A percentile compares a stretch with the other conserved stretches of the same genome.
These are phyloP conservation scores for Florisuga fusca DNA, from an alignment of 2,797 vertebrate genomes.

Conservation along the genomic window DNA sequence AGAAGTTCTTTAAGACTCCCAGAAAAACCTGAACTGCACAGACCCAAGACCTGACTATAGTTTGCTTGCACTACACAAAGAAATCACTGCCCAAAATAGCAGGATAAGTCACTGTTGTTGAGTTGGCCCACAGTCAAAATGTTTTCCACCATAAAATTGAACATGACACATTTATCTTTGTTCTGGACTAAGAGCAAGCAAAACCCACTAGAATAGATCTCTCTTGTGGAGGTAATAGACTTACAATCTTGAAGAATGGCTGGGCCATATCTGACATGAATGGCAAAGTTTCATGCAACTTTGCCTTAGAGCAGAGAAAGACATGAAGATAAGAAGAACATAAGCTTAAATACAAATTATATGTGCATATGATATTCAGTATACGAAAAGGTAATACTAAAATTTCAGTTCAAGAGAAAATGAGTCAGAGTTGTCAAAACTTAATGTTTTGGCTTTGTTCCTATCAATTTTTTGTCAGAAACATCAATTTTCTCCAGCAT, in stretches of 20 bases:
- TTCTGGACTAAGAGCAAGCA: neutral
- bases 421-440: slow-evolving; percentile 3
- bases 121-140: neutral
- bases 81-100: neutral
- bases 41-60: neutral
- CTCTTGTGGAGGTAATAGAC: neutral
- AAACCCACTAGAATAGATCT: neutral
- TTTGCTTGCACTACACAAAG: neutral
- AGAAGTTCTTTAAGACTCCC: neutral
- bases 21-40: neutral
- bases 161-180: neutral
- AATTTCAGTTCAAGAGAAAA: slow-evolving; percentile 9
- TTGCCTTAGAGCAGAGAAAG: neutral
- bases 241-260: neutral
- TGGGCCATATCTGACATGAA: neutral
- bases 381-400: neutral
- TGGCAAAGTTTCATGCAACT: neutral
- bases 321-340: neutral
- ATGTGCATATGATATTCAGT: neutral
- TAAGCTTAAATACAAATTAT: neutral
- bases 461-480: neutral
- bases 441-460: neutral
- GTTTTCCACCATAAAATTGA: neutral
- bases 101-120: neutral
- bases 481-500: slow-evolving; percentile 2